Percentiles rank a stretch among this genome's conserved stretches.
Evolutionary conservation across 2,888 invertebrate species (phyloP).

Genomic region (Eupithecia centaureata): DNA sequence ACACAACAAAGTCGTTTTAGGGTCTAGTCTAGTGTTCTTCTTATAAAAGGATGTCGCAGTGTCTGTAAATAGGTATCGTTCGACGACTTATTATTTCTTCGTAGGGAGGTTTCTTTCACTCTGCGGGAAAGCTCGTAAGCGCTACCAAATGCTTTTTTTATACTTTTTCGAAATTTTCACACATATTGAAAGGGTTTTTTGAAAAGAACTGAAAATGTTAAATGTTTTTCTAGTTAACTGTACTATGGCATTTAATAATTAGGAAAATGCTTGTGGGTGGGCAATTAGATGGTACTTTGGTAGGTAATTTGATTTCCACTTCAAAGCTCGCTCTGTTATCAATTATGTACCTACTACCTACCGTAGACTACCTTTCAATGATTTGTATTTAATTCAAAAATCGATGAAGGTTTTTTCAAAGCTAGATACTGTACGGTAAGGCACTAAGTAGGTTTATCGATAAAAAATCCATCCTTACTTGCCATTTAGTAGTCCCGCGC

Average conservation of each 20-base stretch:
- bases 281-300: neutral
- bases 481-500: neutral
- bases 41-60: too few relatives aligned
- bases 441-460: too few relatives aligned
- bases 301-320: neutral
- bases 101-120: too few relatives aligned
- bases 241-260: neutral
- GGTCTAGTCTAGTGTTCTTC: too few relatives aligned
- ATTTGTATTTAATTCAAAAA: neutral
- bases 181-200: neutral
- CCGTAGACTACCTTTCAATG: neutral
- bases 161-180: neutral
- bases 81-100: too few relatives aligned
- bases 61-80: too few relatives aligned
- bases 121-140: too few relatives aligned
- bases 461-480: too few relatives aligned
- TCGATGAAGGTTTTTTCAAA: neutral
- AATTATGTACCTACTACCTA: neutral
- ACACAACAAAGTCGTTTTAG: too few relatives aligned
- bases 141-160: too few relatives aligned
- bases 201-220: neutral
- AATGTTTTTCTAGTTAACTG: neutral
- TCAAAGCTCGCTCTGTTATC: neutral
- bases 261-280: neutral
- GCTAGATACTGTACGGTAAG: too few relatives aligned